A percentile compares a stretch with the other conserved stretches of the same genome.
Evolutionary conservation across 1,140 invertebrate species (phyloP).

Genomic region (Teleogryllus occipitalis): DNA sequence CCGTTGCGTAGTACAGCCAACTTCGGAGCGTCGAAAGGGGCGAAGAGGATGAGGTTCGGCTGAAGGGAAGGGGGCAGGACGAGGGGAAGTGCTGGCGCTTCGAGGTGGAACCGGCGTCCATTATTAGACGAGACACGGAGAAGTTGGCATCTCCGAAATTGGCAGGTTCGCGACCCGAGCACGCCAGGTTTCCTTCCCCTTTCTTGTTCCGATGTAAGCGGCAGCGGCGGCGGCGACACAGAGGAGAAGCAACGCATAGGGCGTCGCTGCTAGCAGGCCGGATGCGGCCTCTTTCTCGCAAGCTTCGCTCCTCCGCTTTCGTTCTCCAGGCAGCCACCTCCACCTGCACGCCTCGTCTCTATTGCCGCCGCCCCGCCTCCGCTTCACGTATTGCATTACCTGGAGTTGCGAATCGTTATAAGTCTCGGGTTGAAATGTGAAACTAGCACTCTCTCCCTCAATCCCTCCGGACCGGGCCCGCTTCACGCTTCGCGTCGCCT

Average conservation of each 20-base stretch:
- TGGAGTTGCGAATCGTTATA: background rate
- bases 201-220: background rate
- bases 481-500: background rate
- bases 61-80: no score
- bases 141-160: background rate
- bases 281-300: no score
- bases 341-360: background rate
- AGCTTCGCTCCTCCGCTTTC: background rate
- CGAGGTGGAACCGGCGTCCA: background rate
- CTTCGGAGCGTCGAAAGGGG: no score
- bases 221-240: no score
- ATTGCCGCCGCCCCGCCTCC: no score
- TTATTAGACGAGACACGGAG: background rate
- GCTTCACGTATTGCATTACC: background rate
- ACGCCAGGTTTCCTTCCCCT: background rate
- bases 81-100: no score
- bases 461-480: background rate
- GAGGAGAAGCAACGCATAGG: no score
- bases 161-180: background rate
- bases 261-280: no score
- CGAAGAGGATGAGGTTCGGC: no score
- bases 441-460: background rate
- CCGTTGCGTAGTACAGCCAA: no score
- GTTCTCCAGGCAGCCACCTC: background rate
- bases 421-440: background rate